Evolutionary conservation across 2,888 invertebrate genomes (phyloP).

Genomic region (Doris montereyensis): DNA sequence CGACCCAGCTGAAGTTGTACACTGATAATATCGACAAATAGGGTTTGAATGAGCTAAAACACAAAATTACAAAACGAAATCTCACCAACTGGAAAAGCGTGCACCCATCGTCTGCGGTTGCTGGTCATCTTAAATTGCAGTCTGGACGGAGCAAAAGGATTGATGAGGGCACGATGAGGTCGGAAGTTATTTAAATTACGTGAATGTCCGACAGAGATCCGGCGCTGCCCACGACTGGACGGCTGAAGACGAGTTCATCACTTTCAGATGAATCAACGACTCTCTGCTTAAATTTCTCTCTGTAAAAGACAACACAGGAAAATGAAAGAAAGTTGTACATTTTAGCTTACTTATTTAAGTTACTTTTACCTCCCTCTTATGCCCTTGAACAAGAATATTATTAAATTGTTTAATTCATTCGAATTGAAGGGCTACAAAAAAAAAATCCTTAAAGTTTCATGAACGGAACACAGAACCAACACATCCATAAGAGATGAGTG

Average conservation of each 20-base stretch:
- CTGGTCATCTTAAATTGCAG: conserved; percentile 96
- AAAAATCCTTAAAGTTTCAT: no score
- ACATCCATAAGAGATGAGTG: no score
- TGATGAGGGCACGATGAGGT: conserved; percentile 79
- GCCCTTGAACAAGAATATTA: no score
- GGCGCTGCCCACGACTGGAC: conserved; percentile 66
- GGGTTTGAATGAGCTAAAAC: neutral
- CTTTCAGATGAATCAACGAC: conserved; percentile 53
- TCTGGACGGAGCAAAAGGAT: conserved; percentile 98
- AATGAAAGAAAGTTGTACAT: neutral
- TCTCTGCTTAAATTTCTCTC: conserved; percentile 44
- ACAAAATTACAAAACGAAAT: neutral
- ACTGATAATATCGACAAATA: no score
- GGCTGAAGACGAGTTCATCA: conserved; percentile 50
- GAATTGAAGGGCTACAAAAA: no score
- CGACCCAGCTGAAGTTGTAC: no score
- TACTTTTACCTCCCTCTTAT: no score
- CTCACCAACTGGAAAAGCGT: conserved; percentile 86
- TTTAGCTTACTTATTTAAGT: no score
- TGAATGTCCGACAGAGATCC: conserved; percentile 64
- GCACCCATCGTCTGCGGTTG: conserved; percentile 96
- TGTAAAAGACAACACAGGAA: conserved; percentile 18
- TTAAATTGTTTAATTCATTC: no score
- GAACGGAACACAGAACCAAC: no score
- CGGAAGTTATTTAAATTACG: conserved; percentile 51